Base-by-base conservation (phyloP, 2,113 vertebrate species). In the Globicephala melas region DNA sequence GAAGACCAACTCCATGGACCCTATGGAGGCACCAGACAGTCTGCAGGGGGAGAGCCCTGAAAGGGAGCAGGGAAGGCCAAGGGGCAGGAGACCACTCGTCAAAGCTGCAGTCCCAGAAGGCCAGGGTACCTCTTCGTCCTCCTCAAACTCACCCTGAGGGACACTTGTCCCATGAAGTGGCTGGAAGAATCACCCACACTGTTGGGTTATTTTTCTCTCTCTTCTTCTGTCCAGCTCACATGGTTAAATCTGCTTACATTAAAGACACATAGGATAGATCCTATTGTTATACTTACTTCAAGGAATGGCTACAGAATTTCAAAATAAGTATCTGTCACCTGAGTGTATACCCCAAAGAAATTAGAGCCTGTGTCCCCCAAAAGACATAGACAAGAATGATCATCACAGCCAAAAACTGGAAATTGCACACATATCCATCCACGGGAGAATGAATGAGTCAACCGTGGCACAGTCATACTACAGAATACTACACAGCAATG, bases 391-490 rank as follows among this genome's bases (percentile, higher is more conserved):
- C 20, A 62, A 23, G 36, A 53, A 94, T 5, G 26, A 25, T 36
- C 44, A 3, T 6, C 74, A 60, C 0, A 23, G 60, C 60, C 65
- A 3, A 25, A 76, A 38, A 20, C 21, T 38, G 28, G 33, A 81
- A 89, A 60, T 4, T 38, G 31, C 33, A 53, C 74, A 36, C 58
- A 73, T 0, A 41, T 20, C 50, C 50, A 58, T 1, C 9, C 20
- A 60, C 6, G 44, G 82, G 44, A 76, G 50, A 80, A 60, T 0
- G 13, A 36, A 12, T 8, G 28, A 36, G 80, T 44, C 8, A 31
- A 74, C 0, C 2, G 33, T 0, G n/a, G n/a, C 4, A 3, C 7
- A 1, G 5, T 4, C 13, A 3, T 0, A 1, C 21, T 33, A 1
- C 2, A 62, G 63, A 82, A 28, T 9, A 92, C 17, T 33, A 65